These are phyloP conservation scores for Thalassoma bifasciatum DNA, from an alignment of 2,113 vertebrate genomes.

Conservation along the genomic window DNA sequence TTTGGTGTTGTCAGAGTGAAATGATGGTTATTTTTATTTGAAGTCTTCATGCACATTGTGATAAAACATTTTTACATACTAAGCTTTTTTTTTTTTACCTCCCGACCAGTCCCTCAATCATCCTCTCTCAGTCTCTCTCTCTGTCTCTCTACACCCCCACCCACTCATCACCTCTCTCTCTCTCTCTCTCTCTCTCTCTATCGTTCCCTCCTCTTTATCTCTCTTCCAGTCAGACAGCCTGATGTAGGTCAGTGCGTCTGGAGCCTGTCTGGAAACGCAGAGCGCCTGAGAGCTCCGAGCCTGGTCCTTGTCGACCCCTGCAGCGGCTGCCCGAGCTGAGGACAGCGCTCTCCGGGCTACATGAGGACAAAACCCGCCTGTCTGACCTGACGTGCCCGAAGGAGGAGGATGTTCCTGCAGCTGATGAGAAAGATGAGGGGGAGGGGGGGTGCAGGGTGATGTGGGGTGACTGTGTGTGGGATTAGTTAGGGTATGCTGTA, in stretches of 20 bases:
- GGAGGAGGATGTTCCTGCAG: conserved; percentile 58
- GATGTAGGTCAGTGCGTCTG: conserved; percentile 82
- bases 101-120: conserved; percentile 32
- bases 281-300: conserved; percentile 68
- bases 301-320: conserved; percentile 60
- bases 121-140: conserved; percentile 5
- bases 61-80: conserved; percentile 19
- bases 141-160: conserved; percentile 21
- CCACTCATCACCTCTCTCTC: conserved; percentile 5
- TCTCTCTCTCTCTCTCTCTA: conserved; percentile 22
- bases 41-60: not conserved
- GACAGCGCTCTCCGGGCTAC: conserved; percentile 63
- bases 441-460: conserved; percentile 18
- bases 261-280: conserved; percentile 74
- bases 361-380: conserved; percentile 64
- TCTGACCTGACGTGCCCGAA: conserved; percentile 63
- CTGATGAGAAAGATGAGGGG: conserved; percentile 15
- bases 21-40: conserved; percentile 33
- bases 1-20: conserved; percentile 30
- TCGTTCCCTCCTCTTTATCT: conserved; percentile 36
- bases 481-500: conserved; percentile 45
- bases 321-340: conserved; percentile 54
- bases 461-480: conserved; percentile 33
- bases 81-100: conserved; percentile 14
- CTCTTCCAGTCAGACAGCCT: conserved; percentile 70